Evolutionary conservation across 2,113 vertebrate genomes (phyloP).

Genomic region (Protobothrops mucrosquamatus): DNA sequence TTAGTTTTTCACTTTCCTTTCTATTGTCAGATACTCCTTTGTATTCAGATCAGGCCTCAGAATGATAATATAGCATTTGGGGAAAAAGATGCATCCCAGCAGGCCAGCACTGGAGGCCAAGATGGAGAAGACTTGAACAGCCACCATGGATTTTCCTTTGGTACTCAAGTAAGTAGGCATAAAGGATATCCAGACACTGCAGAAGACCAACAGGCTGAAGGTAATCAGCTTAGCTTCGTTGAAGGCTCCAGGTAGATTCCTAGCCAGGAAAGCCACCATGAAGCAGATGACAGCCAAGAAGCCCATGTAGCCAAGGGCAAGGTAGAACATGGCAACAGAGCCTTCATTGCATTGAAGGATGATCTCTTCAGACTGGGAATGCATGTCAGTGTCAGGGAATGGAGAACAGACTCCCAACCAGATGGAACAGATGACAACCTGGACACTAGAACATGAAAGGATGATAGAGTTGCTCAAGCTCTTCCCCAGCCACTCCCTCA

Average conservation of each 20-base stretch:
- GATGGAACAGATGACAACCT: neutral
- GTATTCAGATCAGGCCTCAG: neutral
- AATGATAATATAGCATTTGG: neutral
- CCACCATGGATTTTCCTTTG: neutral
- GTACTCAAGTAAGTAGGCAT: neutral
- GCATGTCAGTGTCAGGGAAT: neutral
- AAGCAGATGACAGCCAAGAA: neutral
- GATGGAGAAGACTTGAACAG: neutral
- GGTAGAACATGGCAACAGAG: neutral
- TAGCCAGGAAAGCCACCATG: neutral
- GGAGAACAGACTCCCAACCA: neutral
- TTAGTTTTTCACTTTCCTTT: too few species aligned
- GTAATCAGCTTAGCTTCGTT: neutral
- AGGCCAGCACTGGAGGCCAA: neutral
- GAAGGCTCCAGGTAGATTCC: neutral
- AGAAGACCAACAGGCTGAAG: neutral
- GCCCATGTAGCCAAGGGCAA: neutral
- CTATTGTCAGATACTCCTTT: neutral
- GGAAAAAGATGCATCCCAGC: neutral
- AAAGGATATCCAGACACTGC: neutral
- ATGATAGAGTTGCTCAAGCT: neutral
- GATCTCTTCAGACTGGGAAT: neutral
- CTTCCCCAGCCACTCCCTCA: neutral
- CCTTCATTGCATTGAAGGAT: neutral
- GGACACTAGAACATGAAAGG: neutral